A percentile compares a stretch with the other conserved stretches of the same genome.
Conservation (phyloP, 2,113 vertebrate species). For the Pungitius pungitius region DNA sequence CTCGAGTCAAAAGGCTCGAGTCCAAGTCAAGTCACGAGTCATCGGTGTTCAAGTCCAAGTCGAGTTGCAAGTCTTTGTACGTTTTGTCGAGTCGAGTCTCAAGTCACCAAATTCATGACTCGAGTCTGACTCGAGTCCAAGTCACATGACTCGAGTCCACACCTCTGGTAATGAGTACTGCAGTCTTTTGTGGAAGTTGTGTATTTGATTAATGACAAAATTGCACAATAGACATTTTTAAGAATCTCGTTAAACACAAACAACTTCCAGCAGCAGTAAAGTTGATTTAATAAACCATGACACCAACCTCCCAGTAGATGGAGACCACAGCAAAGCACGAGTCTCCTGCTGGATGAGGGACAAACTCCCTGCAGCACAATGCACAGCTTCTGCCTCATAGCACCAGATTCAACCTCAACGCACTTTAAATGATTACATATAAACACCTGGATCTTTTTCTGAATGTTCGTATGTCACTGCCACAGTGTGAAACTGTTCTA, state of each 20-base stretch:
- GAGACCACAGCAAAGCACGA: conserved; percentile 27
- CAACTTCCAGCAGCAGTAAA: background rate
- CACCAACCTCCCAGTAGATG: conserved; percentile 41
- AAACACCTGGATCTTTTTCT: background rate
- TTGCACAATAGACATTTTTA: background rate
- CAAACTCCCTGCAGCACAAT: background rate
- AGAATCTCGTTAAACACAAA: background rate
- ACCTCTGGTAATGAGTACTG: too few species aligned
- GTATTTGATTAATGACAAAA: background rate
- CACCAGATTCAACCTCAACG: background rate
- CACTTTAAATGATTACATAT: background rate
- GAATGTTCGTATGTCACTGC: background rate
- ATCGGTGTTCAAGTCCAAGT: too few species aligned
- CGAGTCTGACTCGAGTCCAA: too few species aligned
- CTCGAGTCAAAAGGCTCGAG: too few species aligned
- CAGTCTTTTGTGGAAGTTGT: too few species aligned
- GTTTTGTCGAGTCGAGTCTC: too few species aligned
- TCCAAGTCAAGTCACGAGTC: too few species aligned
- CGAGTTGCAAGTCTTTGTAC: too few species aligned
- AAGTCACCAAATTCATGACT: too few species aligned
- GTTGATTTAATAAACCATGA: background rate
- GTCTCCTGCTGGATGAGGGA: background rate
- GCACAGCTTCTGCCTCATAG: conserved; percentile 2
- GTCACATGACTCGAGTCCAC: too few species aligned
- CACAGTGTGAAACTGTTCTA: background rate